Evolutionary conservation across 2,797 vertebrate species (phyloP), one percentile per base, ranked within the genome.

Genomic region (Syngnathus acus): DNA sequence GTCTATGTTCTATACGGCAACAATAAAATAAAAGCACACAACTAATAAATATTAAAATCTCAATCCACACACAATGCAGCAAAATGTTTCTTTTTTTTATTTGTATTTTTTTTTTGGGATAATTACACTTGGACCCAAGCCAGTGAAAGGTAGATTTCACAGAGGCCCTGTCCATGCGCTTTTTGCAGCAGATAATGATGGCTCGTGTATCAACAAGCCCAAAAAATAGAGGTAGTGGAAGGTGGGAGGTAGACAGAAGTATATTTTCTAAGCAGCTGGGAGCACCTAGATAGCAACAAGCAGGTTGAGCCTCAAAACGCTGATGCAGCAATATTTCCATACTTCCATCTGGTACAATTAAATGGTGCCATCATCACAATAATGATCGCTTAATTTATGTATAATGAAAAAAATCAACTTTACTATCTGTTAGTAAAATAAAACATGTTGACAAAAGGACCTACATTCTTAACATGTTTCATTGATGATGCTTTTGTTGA

Each of bases 171-270:
- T 65, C 21, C 42, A 43, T 69, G 43, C 26, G 26, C 21, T 23
- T 10, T 71, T 62, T 42, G 65, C 54, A 59, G 68, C 72, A 70
- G 72, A 80, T 86, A 76, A 83, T 78, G 68, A 69, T 72, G 62
- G 77, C 82, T 89, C 83, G 4, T 86, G 85, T 85, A 80, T 86
- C 76, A 84, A 89, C 86, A 89, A 71, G 87, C 78, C 82, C 69
- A 16, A 47, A 19, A 47, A 19, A 32, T 61, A 72, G 65, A 48
- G 59, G 51, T 47, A 53, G 5, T 37, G 57, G 21, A 42, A 40
- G 23, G 55, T 14, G 39, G 26, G 37, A 45, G 58, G 21, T 58
- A 64, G 54, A 63, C 61, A 69, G 55, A 67, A 62, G 61, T 67
- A 77, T 47, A 72, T 75, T 53, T 72, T 77, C 65, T 60, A 78